These are phyloP conservation scores for Microtus montanus DNA, from an alignment of 2,113 vertebrate species.

Conservation along the genomic window DNA sequence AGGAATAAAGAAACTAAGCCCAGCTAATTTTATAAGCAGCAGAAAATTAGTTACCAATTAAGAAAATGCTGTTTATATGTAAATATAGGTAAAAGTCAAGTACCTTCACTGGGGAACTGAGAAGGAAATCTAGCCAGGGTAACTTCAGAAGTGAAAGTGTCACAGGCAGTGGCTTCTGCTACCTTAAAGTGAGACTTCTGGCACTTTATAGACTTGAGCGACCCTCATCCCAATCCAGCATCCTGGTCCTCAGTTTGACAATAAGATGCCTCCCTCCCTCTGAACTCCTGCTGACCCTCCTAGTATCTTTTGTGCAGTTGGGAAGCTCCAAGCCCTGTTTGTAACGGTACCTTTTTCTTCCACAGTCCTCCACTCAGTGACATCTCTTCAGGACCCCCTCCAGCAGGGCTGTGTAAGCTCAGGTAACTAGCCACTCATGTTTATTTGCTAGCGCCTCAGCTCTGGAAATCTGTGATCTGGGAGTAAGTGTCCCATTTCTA, in stretches of 20 bases:
- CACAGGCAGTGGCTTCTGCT: fast-evolving
- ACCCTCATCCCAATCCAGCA: not conserved
- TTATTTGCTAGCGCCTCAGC: slow-evolving; percentile 33
- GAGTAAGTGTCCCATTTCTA: not conserved
- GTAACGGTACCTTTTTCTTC: slow-evolving; percentile 83
- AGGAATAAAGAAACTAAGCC: slow-evolving; percentile 41
- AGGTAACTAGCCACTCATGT: slow-evolving; percentile 83
- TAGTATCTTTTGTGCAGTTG: not conserved
- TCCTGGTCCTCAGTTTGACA: not conserved
- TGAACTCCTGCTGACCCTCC: not conserved
- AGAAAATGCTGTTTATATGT: slow-evolving; percentile 73
- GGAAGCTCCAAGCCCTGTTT: slow-evolving; percentile 37
- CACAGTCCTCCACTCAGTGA: slow-evolving; percentile 87
- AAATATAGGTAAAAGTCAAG: slow-evolving; percentile 72
- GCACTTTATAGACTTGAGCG: not conserved
- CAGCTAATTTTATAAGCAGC: slow-evolving; percentile 76
- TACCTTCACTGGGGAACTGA: slow-evolving; percentile 67
- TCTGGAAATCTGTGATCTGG: not conserved
- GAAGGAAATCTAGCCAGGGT: not conserved
- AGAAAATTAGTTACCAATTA: slow-evolving; percentile 78
- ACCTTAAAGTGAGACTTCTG: not conserved
- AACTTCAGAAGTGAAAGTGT: not conserved
- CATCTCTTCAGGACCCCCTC: slow-evolving; percentile 88
- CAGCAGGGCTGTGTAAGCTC: slow-evolving; percentile 90
- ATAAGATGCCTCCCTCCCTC: not conserved